Conservation (phyloP, 53 echinoderm and acorn worm genomes). For the Echinometra lucunter region DNA sequence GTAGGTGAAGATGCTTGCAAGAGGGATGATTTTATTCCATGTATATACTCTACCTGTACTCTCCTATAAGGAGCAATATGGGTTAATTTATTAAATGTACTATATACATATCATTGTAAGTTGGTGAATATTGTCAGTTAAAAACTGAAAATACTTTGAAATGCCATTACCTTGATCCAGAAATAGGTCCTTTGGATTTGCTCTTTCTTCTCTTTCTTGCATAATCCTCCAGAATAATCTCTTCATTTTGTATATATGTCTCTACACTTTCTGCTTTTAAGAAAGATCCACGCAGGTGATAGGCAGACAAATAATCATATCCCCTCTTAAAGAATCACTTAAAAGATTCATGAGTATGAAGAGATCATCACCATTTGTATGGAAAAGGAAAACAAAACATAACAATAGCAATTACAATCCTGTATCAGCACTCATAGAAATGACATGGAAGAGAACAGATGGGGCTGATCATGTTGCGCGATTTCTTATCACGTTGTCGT, state of each 20-base stretch:
- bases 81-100: conserved; percentile 65
- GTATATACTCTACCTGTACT: conserved; percentile 35
- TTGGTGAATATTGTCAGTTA: conserved; percentile 44
- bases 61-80: conserved; percentile 53
- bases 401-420: no score
- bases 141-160: conserved; percentile 40
- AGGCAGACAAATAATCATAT: neutral
- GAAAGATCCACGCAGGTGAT: neutral
- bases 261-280: neutral
- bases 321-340: neutral
- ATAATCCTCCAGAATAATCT: neutral
- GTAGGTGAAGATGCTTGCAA: neutral
- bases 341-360: neutral
- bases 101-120: conserved; percentile 11
- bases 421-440: neutral
- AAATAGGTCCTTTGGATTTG: neutral
- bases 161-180: conserved; percentile 35
- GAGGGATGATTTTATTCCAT: conserved; percentile 52
- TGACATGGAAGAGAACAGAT: neutral
- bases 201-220: neutral
- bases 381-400: neutral
- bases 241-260: neutral
- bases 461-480: neutral
- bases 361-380: neutral
- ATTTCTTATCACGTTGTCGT: neutral